A percentile compares a stretch with the other conserved stretches of the same genome.
Evolutionary conservation across 2,113 vertebrate genomes (phyloP).

Genomic region (Myiagra hebetior): DNA sequence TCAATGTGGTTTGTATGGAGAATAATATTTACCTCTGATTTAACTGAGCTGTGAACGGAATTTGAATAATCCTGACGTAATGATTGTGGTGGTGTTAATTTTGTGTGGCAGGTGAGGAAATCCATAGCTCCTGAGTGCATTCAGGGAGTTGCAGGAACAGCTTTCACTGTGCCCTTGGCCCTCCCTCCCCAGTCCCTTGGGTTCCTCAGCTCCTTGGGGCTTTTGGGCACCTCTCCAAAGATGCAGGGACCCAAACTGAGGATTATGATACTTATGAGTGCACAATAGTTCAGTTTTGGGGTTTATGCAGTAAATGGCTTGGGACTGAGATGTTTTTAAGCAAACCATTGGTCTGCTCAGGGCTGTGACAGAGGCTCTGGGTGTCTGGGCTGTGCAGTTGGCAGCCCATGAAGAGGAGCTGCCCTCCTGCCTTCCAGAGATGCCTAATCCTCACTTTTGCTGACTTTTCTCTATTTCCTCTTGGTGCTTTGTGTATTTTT

Average conservation of each 20-base stretch:
- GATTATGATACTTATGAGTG: neutral
- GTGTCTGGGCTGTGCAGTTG: rapidly evolving
- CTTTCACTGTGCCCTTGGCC: rapidly evolving
- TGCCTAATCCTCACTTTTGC: neutral
- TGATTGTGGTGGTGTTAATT: neutral
- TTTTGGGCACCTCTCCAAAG: neutral
- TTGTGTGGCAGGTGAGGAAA: neutral
- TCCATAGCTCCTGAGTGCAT: rapidly evolving
- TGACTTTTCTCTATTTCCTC: neutral
- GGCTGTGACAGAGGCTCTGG: neutral
- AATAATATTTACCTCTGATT: neutral
- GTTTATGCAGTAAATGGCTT: neutral
- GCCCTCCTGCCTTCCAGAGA: no score
- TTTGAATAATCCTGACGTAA: neutral
- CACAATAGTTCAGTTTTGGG: neutral
- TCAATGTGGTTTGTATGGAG: neutral
- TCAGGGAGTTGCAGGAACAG: neutral
- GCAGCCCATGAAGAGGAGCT: neutral
- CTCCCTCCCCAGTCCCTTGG: neutral
- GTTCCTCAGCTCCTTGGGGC: neutral
- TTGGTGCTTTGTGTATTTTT: neutral
- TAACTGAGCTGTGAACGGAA: neutral
- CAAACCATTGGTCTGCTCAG: rapidly evolving
- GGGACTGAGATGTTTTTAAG: neutral
- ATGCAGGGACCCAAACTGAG: rapidly evolving